Evolutionary conservation across 2,113 vertebrate genomes (phyloP).

Genomic region (Gambusia holbrooki): DNA sequence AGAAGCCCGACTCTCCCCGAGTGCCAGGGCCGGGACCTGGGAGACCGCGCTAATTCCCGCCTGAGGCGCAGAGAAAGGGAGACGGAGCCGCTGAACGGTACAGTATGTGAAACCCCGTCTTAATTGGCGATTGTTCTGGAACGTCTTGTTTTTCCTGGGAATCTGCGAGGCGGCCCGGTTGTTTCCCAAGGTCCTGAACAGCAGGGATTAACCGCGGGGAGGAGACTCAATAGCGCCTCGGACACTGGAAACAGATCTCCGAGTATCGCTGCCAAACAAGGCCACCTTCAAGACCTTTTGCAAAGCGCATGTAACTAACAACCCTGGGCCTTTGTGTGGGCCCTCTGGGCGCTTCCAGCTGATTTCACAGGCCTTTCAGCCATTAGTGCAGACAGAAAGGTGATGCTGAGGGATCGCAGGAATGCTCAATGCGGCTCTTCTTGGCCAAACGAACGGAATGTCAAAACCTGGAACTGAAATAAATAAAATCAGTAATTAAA

Average conservation of each 20-base stretch:
- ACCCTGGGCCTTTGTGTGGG: constrained; percentile 65
- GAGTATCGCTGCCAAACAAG: constrained; percentile 70
- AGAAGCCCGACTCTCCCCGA: constrained; percentile 56
- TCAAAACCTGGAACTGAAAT: too few relatives aligned
- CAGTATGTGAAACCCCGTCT: constrained; percentile 77
- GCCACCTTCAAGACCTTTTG: constrained; percentile 71
- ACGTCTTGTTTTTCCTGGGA: constrained; percentile 80
- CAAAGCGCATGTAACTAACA: constrained; percentile 73
- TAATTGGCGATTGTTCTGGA: constrained; percentile 81
- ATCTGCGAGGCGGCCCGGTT: constrained; percentile 55
- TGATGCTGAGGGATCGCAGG: constrained; percentile 76
- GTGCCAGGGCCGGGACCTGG: constrained; percentile 77
- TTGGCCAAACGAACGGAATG: constrained; percentile 19
- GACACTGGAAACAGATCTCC: constrained; percentile 76
- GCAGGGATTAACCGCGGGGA: constrained; percentile 78
- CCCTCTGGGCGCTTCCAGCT: constrained; percentile 68
- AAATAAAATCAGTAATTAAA: too few relatives aligned
- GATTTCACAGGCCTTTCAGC: constrained; percentile 79
- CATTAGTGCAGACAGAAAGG: constrained; percentile 67
- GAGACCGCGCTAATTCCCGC: constrained; percentile 79
- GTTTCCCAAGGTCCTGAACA: constrained; percentile 84
- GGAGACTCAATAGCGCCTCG: constrained; percentile 76
- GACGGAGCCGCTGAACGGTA: constrained; percentile 62
- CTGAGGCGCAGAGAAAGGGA: constrained; percentile 53
- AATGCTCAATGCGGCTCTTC: constrained; percentile 68